phyloP scores from a whole-genome alignment of 2,888 invertebrate genomes.

The Euplexia lucipara region DNA sequence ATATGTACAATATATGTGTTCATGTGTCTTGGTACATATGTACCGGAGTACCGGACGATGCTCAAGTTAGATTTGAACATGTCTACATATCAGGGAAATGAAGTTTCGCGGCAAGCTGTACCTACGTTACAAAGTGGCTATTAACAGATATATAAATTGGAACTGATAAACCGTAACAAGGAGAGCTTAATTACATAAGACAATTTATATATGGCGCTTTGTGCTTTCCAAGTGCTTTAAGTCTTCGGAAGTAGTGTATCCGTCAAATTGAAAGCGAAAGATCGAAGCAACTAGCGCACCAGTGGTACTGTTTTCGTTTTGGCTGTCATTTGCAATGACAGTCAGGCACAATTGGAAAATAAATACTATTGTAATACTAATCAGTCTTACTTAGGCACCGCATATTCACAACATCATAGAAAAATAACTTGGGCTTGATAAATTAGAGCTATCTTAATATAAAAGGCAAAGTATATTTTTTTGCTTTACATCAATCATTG shows the following conservation, averaged over 20 bases:
- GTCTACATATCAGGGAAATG: not conserved
- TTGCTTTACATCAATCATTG: constrained; percentile 1
- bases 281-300: not conserved
- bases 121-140: not conserved
- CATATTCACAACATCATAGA: constrained; percentile 69
- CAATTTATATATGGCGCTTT: no score
- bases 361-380: constrained; percentile 70
- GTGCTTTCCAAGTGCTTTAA: not conserved
- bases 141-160: not conserved
- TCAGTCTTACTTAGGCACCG: constrained; percentile 85
- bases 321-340: constrained; percentile 23
- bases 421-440: constrained; percentile 31
- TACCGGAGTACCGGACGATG: not conserved
- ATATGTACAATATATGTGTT: no score
- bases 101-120: not conserved
- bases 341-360: constrained; percentile 64
- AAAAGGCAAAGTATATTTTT: not conserved
- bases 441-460: constrained; percentile 24
- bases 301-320: not conserved
- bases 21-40: not conserved
- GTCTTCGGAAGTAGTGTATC: not conserved
- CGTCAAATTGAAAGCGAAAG: constrained; percentile 1
- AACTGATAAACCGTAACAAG: not conserved
- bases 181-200: not conserved
- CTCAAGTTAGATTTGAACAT: not conserved